Evolutionary conservation across 2,888 invertebrate genomes (phyloP).

Genomic region (Meandrusa payeni): DNA sequence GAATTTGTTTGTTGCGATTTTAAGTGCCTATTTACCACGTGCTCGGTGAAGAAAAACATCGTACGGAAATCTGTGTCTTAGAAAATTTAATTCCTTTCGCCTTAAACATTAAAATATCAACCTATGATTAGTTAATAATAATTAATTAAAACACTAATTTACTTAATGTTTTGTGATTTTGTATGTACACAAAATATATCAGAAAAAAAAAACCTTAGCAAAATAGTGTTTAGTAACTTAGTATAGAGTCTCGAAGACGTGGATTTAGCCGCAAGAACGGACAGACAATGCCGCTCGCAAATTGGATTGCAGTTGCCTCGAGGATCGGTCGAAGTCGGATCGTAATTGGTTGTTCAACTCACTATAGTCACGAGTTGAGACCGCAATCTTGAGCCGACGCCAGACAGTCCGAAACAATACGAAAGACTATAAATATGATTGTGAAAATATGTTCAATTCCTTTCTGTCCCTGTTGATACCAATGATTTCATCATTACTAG

Average conservation of each 20-base stretch:
- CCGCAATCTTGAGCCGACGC: conserved; percentile 31
- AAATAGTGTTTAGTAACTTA: conserved; percentile 1
- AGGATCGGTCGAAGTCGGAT: conserved; percentile 46
- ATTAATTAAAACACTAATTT: too few species aligned
- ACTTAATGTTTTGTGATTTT: too few species aligned
- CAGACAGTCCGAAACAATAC: conserved; percentile 22
- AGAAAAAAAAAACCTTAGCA: neutral
- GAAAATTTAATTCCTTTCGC: too few species aligned
- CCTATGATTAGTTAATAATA: too few species aligned
- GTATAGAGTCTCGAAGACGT: conserved; percentile 1
- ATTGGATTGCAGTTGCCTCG: conserved; percentile 64
- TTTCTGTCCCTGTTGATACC: neutral
- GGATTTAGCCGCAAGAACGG: conserved; percentile 32
- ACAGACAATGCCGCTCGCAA: conserved; percentile 67
- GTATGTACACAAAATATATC: too few species aligned
- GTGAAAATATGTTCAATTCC: conserved; percentile 2
- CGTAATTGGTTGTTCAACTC: conserved; percentile 59
- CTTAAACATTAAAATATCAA: too few species aligned
- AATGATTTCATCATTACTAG: too few species aligned
- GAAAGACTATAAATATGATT: conserved; percentile 18
- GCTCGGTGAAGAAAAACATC: too few species aligned
- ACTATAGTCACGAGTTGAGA: conserved; percentile 43
- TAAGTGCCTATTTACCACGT: too few species aligned
- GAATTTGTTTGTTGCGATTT: too few species aligned
- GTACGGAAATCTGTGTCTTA: too few species aligned